Evolutionary conservation across 2,797 vertebrate genomes (phyloP).

Genomic region (Kryptolebias ocellatus): DNA sequence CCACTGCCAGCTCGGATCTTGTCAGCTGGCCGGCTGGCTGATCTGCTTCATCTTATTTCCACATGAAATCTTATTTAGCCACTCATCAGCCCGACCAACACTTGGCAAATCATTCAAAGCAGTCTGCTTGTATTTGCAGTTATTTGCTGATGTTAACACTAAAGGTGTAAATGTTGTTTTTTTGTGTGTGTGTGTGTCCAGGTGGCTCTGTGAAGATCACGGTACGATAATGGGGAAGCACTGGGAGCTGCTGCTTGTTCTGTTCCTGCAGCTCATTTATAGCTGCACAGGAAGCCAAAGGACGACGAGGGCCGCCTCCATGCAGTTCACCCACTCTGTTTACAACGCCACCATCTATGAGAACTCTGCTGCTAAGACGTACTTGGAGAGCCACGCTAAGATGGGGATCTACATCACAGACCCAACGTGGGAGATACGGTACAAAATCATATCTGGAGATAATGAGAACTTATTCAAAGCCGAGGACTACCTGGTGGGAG

Average conservation of each 20-base stretch:
- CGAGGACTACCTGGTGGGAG: constrained; percentile 93
- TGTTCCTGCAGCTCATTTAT: constrained; percentile 86
- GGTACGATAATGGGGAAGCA: constrained; percentile 89
- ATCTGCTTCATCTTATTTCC: constrained; percentile 52
- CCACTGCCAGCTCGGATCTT: constrained; percentile 27
- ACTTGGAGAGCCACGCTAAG: constrained; percentile 91
- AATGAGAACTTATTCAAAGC: constrained; percentile 98
- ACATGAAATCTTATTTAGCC: constrained; percentile 51
- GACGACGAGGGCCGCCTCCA: constrained; percentile 71
- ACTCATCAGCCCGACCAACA: constrained; percentile 49
- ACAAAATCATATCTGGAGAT: constrained; percentile 98
- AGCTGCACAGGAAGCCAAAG: constrained; percentile 83
- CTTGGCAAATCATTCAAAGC: constrained; percentile 49
- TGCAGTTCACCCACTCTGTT: constrained; percentile 90
- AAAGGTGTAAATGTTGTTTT: constrained; percentile 25
- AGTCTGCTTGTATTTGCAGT: constrained; percentile 16
- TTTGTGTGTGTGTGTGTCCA: constrained; percentile 58
- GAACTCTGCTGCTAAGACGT: constrained; percentile 98
- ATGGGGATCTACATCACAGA: constrained; percentile 93
- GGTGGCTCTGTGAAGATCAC: constrained; percentile 83
- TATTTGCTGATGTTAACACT: constrained; percentile 6
- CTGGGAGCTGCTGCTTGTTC: constrained; percentile 80
- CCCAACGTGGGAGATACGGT: constrained; percentile 91
- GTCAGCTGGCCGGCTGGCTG: constrained; percentile 53
- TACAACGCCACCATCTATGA: constrained; percentile 97